Evolutionary conservation across 2,113 vertebrate species (phyloP), one percentile per base, ranked within the genome.

Genomic region (Rallus limicola): DNA sequence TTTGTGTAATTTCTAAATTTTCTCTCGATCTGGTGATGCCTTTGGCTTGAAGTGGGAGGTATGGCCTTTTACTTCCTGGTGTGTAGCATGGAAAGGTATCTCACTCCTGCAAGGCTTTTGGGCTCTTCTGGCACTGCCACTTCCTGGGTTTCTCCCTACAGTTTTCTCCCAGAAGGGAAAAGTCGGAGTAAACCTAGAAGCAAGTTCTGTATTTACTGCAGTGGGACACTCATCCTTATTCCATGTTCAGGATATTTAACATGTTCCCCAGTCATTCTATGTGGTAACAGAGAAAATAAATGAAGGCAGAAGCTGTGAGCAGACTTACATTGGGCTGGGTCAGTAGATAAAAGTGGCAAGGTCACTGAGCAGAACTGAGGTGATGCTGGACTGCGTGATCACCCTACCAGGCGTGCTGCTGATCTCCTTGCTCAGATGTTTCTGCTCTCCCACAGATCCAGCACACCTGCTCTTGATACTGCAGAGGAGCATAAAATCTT

Each of bases 391-490:
- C 38, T 74, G 38, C 18, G 13, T 83, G 62, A 40, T 68, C 70
- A 50, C 50, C n/a, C 36, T 76, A 16, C 29, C 44, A 81, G 38
- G n/a, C 62, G 52, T 40, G 6, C 44, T 52, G 40, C 60, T 76
- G 28, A 44, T 28, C 17, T 83, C 77, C 74, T 91, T 79, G 18
- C 44, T 94, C 56, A 85, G 23, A 3, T 0, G 0, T 74, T 74
- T 86, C 28, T 94, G 40, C 40, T 64, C 40, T 84, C 71, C 68
- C 88, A 68, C 90, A 97, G 97, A 24, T 92, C 69, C 23, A 36
- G 16, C 58, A 60, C 44, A 34, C 21, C 88, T 53, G 10, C 40
- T 62, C 23, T 55, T 64, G 86, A 82, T 62, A 53, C 87, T 5
- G 2, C 89, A 64, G 91, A 89, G 75, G 86, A 72, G 18, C 15